These are phyloP conservation scores for Crematogaster levior DNA, from an alignment of 2,888 invertebrate genomes.

Conservation along the genomic window DNA sequence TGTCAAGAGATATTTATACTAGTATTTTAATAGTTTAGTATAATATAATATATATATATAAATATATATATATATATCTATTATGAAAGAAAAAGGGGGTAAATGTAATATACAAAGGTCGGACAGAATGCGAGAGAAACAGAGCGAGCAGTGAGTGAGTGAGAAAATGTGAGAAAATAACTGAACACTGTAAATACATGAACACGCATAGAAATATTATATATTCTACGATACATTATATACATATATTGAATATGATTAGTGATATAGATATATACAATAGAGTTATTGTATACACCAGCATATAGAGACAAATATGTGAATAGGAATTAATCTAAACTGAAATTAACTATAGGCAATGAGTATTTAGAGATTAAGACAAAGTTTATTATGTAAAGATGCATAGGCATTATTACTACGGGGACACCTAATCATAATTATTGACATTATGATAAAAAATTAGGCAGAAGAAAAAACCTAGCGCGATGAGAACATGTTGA, in stretches of 20 bases:
- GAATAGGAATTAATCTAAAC: conserved; percentile 83
- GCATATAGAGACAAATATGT: conserved; percentile 84
- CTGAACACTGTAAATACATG: conserved; percentile 82
- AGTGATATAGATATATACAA: conserved; percentile 78
- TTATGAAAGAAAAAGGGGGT: conserved; percentile 53
- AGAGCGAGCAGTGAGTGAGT: conserved; percentile 56
- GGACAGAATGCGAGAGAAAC: conserved; percentile 41
- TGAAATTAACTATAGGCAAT: conserved; percentile 78
- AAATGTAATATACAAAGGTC: conserved; percentile 55
- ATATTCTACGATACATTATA: conserved; percentile 79
- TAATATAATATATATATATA: conserved; percentile 78
- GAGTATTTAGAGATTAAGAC: conserved; percentile 79
- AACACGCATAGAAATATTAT: conserved; percentile 81
- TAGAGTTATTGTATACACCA: conserved; percentile 83
- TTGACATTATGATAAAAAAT: conserved; percentile 73
- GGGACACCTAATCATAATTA: conserved; percentile 78
- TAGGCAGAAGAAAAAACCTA: conserved; percentile 72
- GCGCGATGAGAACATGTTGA: conserved; percentile 78
- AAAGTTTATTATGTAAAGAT: conserved; percentile 81
- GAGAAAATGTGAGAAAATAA: conserved; percentile 67
- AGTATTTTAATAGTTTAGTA: conserved; percentile 85
- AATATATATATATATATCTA: conserved; percentile 69
- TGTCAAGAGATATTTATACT: conserved; percentile 85
- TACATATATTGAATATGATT: conserved; percentile 78
- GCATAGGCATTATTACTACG: conserved; percentile 80